A percentile compares a stretch with the other conserved stretches of the same genome.
Evolutionary conservation across 1,140 invertebrate species (phyloP).

Genomic region (Hylyphantes graminicola): DNA sequence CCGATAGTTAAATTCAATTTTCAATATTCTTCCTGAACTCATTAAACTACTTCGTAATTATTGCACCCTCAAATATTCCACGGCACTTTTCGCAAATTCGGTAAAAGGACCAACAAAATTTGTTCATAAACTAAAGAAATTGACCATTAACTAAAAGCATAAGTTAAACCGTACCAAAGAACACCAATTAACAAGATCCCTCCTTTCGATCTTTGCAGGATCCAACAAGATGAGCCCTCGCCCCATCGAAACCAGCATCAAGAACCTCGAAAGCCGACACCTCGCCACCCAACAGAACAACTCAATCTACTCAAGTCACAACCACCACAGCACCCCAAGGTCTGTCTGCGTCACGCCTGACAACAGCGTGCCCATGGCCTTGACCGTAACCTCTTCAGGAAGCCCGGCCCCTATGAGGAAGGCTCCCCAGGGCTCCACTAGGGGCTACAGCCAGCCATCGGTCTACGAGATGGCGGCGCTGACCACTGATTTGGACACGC

Average conservation of each 20-base stretch:
- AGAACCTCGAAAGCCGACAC: constrained; percentile 30
- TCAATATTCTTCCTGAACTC: too few relatives aligned
- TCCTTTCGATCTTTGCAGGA: background rate
- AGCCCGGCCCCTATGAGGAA: background rate
- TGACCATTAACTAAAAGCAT: too few relatives aligned
- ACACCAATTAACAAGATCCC: too few relatives aligned
- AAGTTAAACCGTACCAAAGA: too few relatives aligned
- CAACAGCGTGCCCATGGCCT: constrained; percentile 37
- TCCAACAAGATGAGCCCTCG: constrained; percentile 50
- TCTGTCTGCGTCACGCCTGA: constrained; percentile 48
- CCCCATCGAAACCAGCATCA: constrained; percentile 28
- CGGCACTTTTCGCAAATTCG: too few relatives aligned
- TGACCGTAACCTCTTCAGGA: constrained; percentile 18
- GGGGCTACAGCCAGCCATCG: constrained; percentile 69
- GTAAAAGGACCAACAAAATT: too few relatives aligned
- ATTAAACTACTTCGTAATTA: too few relatives aligned
- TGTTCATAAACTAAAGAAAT: too few relatives aligned
- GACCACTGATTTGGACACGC: constrained; percentile 95
- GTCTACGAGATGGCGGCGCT: constrained; percentile 97
- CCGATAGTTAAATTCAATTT: too few relatives aligned
- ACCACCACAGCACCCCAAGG: constrained; percentile 34
- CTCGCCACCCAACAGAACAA: constrained; percentile 25
- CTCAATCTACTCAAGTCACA: constrained; percentile 33
- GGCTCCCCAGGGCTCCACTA: background rate
- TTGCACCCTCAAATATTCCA: too few relatives aligned